Conservation (phyloP, 2,888 invertebrate species). For the Drosophila fungiperda region DNA sequence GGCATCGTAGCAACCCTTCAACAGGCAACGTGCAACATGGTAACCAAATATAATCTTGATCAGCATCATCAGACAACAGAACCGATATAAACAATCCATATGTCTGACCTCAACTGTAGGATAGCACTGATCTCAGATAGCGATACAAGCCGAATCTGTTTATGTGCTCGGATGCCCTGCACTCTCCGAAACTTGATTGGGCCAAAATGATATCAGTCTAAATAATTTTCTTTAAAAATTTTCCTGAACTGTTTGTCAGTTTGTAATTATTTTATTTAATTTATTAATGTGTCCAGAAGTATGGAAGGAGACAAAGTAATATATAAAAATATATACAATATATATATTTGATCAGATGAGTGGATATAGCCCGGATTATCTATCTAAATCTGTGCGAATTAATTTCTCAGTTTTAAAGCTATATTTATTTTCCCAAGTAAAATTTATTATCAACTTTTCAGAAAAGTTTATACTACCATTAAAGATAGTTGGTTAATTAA, state of each 20-base stretch:
- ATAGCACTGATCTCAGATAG: not conserved
- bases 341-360: not conserved
- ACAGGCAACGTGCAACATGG: not conserved
- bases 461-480: no score
- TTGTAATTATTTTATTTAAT: not conserved
- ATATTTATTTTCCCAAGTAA: not conserved
- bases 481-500: no score
- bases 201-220: not conserved
- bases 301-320: not conserved
- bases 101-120: not conserved
- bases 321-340: no score
- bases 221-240: not conserved
- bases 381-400: not conserved
- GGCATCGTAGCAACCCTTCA: not conserved
- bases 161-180: not conserved
- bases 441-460: not conserved
- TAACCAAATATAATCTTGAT: constrained; percentile 7
- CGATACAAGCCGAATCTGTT: not conserved
- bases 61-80: constrained; percentile 5
- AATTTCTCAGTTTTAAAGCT: not conserved
- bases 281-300: not conserved
- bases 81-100: constrained; percentile 1
- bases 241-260: not conserved
- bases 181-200: not conserved
- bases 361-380: not conserved